Evolutionary conservation across 2,113 vertebrate species (phyloP).

Genomic region (Boulengeromyrus knoepffleri): DNA sequence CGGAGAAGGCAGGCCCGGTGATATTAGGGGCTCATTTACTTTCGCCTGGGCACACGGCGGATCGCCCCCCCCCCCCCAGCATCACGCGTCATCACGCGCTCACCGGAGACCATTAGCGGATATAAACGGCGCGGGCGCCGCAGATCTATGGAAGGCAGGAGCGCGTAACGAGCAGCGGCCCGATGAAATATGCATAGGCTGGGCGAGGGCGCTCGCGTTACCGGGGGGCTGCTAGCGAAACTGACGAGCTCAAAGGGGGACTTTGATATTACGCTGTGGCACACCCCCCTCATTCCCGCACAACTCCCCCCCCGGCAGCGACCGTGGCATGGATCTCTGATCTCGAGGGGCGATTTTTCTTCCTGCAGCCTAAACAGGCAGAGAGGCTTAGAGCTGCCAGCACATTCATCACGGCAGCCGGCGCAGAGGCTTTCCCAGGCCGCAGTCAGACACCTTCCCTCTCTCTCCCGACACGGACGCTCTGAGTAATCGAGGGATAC

Average conservation of each 20-base stretch:
- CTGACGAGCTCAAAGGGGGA: conserved; percentile 12
- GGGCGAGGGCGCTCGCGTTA: conserved; percentile 8
- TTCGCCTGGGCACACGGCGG: background rate
- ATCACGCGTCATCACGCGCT: conserved; percentile 25
- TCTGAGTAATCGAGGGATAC: conserved; percentile 2
- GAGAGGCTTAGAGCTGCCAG: conserved; percentile 23
- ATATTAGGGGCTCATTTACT: background rate
- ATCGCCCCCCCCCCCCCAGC: background rate
- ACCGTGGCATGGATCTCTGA: conserved; percentile 54
- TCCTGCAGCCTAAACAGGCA: conserved; percentile 57
- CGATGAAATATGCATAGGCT: conserved; percentile 20
- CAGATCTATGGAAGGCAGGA: conserved; percentile 10
- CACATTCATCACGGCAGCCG: conserved; percentile 26
- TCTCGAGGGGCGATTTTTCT: conserved; percentile 39
- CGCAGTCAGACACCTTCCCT: conserved; percentile 4
- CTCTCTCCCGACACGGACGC: background rate
- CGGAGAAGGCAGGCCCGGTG: background rate
- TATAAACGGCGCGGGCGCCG: conserved; percentile 16
- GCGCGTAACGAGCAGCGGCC: background rate
- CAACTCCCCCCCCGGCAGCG: conserved; percentile 46
- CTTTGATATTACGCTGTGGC: conserved; percentile 1
- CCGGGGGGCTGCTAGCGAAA: background rate
- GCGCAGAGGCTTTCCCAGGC: conserved; percentile 5
- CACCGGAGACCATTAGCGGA: conserved; percentile 25
- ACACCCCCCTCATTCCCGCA: background rate